Evolutionary conservation across 2,113 vertebrate genomes (phyloP).

Genomic region (Antennarius striatus): DNA sequence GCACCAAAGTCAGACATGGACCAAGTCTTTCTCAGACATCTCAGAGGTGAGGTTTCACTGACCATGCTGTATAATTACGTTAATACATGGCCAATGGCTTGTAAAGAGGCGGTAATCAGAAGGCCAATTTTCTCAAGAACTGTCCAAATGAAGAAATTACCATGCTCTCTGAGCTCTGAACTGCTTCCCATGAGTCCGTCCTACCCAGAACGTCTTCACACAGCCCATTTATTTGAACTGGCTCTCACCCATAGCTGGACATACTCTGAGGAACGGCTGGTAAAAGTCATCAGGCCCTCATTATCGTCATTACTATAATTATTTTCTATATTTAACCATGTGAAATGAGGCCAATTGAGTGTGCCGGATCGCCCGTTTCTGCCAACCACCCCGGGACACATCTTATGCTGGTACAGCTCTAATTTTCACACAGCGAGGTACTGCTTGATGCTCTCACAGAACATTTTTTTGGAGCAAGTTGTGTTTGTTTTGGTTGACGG

Average conservation of each 20-base stretch:
- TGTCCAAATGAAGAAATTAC: conserved; percentile 65
- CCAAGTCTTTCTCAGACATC: conserved; percentile 11
- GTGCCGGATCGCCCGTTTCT: conserved; percentile 51
- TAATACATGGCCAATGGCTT: conserved; percentile 43
- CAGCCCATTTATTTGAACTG: conserved; percentile 76
- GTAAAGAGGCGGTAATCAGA: conserved; percentile 57
- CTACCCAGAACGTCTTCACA: conserved; percentile 63
- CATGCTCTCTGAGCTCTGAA: conserved; percentile 52
- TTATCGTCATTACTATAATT: conserved; percentile 82
- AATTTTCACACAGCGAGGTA: conserved; percentile 14
- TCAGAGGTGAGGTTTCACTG: conserved; percentile 2
- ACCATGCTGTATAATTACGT: conserved; percentile 55
- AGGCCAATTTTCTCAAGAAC: conserved; percentile 56
- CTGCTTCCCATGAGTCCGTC: conserved; percentile 60
- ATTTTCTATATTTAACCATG: conserved; percentile 81
- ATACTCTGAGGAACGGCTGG: conserved; percentile 57
- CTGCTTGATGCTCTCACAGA: conserved; percentile 30
- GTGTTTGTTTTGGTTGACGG: conserved; percentile 49
- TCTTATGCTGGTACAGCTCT: conserved; percentile 53
- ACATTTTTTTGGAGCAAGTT: conserved; percentile 40
- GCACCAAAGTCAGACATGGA: conserved; percentile 8
- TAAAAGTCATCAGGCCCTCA: conserved; percentile 77
- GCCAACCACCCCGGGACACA: conserved; percentile 51
- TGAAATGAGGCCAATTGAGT: conserved; percentile 75
- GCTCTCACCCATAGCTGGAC: conserved; percentile 67